Evolutionary conservation across 1,140 invertebrate genomes (phyloP), one percentile per base, ranked within the genome.

Genomic region (Magallana ariakensis): DNA sequence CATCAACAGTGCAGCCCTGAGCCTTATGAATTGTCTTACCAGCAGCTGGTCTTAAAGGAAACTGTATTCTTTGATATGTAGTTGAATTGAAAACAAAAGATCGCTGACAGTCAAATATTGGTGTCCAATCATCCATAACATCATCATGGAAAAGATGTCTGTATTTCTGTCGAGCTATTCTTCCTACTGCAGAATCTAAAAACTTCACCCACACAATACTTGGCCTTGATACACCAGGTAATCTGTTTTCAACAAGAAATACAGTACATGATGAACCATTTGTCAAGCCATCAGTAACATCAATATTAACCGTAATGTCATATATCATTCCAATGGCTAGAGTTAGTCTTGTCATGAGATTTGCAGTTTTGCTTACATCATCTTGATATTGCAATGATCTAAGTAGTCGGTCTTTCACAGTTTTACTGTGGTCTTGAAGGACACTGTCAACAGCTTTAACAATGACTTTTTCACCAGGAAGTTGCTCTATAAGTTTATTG

Each of bases 241-340:
- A 15, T 66, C 62, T 85, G 8, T 33, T 62, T 55, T 80, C 84
- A 16, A 85, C 22, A 15, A 56, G 46, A 22, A 22, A 19, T 75
- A 85, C 22, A 53, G 19, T 80, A 46, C 70, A 80, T 26, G 66
- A 80, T 60, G 85, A 80, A 56, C 85, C 85, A 57, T 81, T 85
- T 55, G 85, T 85, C 55, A 85, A 57, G 16, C 85, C 85, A 57
- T 85, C 85, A 57, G 85, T 22, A 16, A 80, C 85, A 85, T 80
- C 66, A n/a, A 85, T 22, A 57, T 85, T 85, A 33, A 57, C 66
- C 10, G 85, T 56, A 16, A 85, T 56, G 22, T 85, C 85, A 80
- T 85, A 85, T 16, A 62, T 83, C 82, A 83, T 83, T 15, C 56
- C 56, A 83, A 83, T 57, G 13, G 82, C 82, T 19, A 83, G 54